Percentiles rank a stretch among this genome's conserved stretches.
Evolutionary conservation across 2,888 invertebrate genomes (phyloP).

Genomic region (Orthosia incerta): DNA sequence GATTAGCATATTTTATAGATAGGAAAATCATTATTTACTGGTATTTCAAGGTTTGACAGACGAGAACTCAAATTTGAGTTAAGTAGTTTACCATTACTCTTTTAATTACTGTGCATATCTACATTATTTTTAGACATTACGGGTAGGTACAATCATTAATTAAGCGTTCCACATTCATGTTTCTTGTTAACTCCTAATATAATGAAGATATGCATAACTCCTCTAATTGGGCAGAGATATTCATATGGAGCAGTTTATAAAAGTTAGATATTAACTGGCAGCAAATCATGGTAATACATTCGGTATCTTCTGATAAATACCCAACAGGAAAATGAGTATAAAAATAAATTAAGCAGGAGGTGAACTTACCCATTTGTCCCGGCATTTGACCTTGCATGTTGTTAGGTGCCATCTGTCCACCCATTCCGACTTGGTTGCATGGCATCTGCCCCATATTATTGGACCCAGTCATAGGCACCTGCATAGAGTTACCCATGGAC

Average conservation of each 20-base stretch:
- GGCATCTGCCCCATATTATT: conserved; percentile 86
- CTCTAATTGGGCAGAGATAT: background rate
- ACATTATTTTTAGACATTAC: background rate
- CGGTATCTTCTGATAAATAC: conserved; percentile 3
- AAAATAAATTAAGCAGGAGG: background rate
- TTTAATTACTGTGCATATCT: background rate
- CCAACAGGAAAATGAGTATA: conserved; percentile 27
- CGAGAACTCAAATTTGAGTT: background rate
- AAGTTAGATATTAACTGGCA: background rate
- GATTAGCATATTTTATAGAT: background rate
- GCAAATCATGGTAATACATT: background rate
- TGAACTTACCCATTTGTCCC: conserved; percentile 87
- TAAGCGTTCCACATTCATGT: background rate
- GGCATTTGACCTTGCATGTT: conserved; percentile 82
- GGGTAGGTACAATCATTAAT: background rate
- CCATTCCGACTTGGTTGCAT: conserved; percentile 89
- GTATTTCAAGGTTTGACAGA: background rate
- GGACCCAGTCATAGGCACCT: conserved; percentile 82
- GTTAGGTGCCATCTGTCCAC: conserved; percentile 84
- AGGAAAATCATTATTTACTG: background rate
- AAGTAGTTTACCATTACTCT: no score
- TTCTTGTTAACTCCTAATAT: background rate
- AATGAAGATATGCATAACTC: background rate
- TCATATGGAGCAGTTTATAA: background rate
- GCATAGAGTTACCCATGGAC: conserved; percentile 85